phyloP scores from a whole-genome alignment of 2,888 invertebrate genomes.

The Agriopis leucophaearia region DNA sequence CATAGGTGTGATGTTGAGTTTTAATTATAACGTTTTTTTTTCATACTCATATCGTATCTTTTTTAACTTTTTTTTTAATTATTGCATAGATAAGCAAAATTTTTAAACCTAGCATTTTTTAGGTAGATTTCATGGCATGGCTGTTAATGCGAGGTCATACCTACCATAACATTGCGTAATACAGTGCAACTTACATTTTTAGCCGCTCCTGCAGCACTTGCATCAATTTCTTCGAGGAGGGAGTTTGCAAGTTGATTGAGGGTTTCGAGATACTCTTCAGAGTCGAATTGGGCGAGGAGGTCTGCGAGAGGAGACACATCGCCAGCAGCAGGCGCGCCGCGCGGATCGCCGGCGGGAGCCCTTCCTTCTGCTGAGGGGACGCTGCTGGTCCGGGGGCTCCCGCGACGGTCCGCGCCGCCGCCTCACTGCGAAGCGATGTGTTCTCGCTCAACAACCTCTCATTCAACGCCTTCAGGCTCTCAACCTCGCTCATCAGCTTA shows the following conservation, averaged over 20 bases:
- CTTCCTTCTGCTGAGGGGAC: slow-evolving; percentile 98
- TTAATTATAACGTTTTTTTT: too few species aligned
- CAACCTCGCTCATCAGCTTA: slow-evolving; percentile 88
- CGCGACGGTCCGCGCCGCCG: slow-evolving; percentile 89
- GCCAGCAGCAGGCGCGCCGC: slow-evolving; percentile 91
- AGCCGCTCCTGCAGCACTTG: slow-evolving; percentile 89
- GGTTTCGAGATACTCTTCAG: slow-evolving; percentile 89
- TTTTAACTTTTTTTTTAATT: too few species aligned
- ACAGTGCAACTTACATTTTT: slow-evolving; percentile 84
- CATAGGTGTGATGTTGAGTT: too few species aligned
- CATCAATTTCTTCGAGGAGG: slow-evolving; percentile 92
- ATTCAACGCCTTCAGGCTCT: slow-evolving; percentile 89
- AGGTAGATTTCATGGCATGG: too few species aligned
- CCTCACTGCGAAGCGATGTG: slow-evolving; percentile 85
- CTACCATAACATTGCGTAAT: background rate
- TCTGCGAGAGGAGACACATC: slow-evolving; percentile 94
- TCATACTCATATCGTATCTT: too few species aligned
- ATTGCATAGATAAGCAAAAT: too few species aligned
- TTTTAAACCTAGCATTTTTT: too few species aligned
- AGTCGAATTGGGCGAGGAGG: slow-evolving; percentile 92
- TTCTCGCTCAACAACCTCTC: slow-evolving; percentile 89
- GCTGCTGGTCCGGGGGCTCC: slow-evolving; percentile 91
- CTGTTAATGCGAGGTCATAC: slow-evolving; percentile 5
- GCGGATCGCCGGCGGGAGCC: slow-evolving; percentile 90
- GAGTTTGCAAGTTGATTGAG: slow-evolving; percentile 94